Base-by-base conservation (phyloP, 2,113 vertebrate genomes). In the Nematolebias whitei region DNA sequence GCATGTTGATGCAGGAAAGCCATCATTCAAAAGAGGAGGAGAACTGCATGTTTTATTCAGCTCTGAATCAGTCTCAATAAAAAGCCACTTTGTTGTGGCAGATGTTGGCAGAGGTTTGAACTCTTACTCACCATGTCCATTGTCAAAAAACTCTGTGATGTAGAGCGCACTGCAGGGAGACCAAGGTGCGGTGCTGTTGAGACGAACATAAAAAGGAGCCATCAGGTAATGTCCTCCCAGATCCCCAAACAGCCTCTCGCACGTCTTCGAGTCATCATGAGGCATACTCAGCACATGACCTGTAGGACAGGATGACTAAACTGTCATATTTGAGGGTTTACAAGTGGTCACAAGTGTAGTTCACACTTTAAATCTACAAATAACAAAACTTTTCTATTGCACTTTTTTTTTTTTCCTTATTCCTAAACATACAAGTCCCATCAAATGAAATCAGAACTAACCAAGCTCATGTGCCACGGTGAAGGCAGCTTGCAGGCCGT, bases 281-380 rank as follows among this genome's bases (percentile, higher is more conserved):
- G 95, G 95, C 95, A 99, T 99, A 79, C 96, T 97, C 86, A 99
- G 89, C 44, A 99, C 96, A 0, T 99, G 98, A 16, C 97, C 98
- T 99, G 79, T 52, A 56, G 64, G 0, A 32, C 51, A 16, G 16
- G 23, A 23, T 1, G 14, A 29, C 1, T 41, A 44, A 0, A 3
- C 39, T 24, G 14, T 11, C 26, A 45, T 15, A 23, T 57, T 39
- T 26, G 12, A 20, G 38, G 12, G 18, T 62, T 44, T 47, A 18
- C 20, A 60, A 3, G 13, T 24, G 23, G 2, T 26, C 10, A 20
- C 38, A 57, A 60, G 8, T 43, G 26, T 52, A 6, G 18, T 43
- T 35, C 47, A 23, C 10, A 26, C 4, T n/a, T 39, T 2, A 51
- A 14, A 50, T 4, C 23, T 10, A 3, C 2, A 19, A 4, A 29